Evolutionary conservation across 2,797 vertebrate species (phyloP), one percentile per base, ranked within the genome.

Genomic region (Sebastes trivittatus): DNA sequence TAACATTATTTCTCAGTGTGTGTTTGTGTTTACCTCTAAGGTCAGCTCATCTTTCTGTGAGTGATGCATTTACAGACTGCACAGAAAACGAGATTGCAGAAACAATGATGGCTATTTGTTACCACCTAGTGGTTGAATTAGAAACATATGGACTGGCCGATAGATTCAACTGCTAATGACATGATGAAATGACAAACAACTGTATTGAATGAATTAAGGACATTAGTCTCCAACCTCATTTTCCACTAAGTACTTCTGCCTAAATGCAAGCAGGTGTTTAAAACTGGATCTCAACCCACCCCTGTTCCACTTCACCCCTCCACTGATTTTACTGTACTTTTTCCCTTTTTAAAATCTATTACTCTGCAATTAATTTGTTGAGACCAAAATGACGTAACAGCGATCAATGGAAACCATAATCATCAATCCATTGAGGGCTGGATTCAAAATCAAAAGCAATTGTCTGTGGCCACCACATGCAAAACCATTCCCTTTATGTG

Each of bases 121-220:
- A 49, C 60, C 67, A 66, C 69, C 69, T 60, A 60, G 62, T 73
- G 67, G 38, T 23, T 36, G 18, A 22, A 54, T 60, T 23, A 60
- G 38, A 27, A 0, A 38, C 46, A 29, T 42, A 27, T 46, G 29
- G 46, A 52, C 22, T 22, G 32, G 25, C 5, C 1, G 0, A 32
- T 25, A 70, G 18, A 62, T 63, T 23, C 16, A 30, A 42, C 23
- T 23, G 10, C 11, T 8, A n/a, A 60, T 61, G 11, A 23, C 22
- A 18, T 55, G 14, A 60, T 61, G 11, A 23, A 18, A 22, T 55
- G 14, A 18, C 13, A 42, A 42, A 46, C 34, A 32, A 11, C 14
- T 30, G 16, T 30, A 34, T 9, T 52, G 3, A 55, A 56, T 32
- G 1, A 69, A 36, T 69, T 16, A 56, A 36, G 23, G 30, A 20